A percentile compares a stretch with the other conserved stretches of the same genome.
Evolutionary conservation across 1,140 invertebrate species (phyloP).

Genomic region (Gonatopus flavifemur): DNA sequence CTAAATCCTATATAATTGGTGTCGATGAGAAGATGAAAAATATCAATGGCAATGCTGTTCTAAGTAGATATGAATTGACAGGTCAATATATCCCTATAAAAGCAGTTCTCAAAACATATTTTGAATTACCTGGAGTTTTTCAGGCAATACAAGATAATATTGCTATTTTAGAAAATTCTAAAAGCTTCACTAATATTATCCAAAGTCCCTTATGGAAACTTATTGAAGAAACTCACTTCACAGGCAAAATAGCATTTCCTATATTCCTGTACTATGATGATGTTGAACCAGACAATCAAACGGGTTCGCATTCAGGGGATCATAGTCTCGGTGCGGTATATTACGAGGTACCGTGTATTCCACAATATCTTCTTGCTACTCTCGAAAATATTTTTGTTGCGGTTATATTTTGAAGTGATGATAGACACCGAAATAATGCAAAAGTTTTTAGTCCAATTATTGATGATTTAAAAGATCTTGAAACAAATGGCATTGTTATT

Average conservation of each 20-base stretch:
- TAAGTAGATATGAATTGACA: too few species aligned
- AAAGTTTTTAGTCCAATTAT: slow-evolving; percentile 44
- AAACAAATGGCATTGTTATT: slow-evolving; percentile 10
- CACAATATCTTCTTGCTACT: slow-evolving; percentile 14
- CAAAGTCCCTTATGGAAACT: not conserved
- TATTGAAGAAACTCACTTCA: not conserved
- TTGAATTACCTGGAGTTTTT: too few species aligned
- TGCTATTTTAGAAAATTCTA: not conserved
- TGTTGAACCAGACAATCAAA: slow-evolving; percentile 23
- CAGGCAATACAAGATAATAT: not conserved
- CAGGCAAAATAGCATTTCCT: not conserved
- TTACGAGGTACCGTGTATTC: slow-evolving; percentile 27
- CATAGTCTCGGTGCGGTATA: slow-evolving; percentile 31
- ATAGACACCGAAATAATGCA: slow-evolving; percentile 27
- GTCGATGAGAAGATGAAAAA: too few species aligned
- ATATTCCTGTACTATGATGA: slow-evolving; percentile 21
- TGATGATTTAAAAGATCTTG: slow-evolving; percentile 17
- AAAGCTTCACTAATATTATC: not conserved
- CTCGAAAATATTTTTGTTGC: slow-evolving; percentile 26
- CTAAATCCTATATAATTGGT: too few species aligned
- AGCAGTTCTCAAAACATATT: too few species aligned
- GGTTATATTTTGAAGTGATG: slow-evolving; percentile 25
- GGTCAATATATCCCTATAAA: too few species aligned
- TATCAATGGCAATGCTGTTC: too few species aligned
- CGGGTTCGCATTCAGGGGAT: slow-evolving; percentile 25